phyloP scores from a whole-genome alignment of 2,113 vertebrate species.

The Porphyrio hochstetteri region DNA sequence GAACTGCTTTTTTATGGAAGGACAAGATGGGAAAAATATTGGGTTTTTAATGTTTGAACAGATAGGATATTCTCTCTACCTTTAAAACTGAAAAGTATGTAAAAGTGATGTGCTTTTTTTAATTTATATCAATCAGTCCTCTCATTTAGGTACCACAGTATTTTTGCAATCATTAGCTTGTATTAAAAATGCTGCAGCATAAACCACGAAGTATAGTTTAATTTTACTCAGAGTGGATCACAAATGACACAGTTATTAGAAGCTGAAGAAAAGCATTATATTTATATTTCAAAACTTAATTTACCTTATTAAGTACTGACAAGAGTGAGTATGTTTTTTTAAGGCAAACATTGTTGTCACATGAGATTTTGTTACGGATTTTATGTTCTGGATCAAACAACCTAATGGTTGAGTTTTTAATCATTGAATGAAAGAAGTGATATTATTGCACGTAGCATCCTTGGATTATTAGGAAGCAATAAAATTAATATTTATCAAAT shows the following conservation, averaged over 20 bases:
- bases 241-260: background rate
- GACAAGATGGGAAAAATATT: background rate
- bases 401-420: background rate
- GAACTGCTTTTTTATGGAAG: background rate
- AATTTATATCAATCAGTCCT: background rate
- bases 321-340: background rate
- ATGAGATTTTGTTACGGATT: background rate
- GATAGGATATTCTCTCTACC: background rate
- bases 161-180: background rate
- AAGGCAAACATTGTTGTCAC: background rate
- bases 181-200: background rate
- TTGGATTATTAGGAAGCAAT: background rate
- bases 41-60: background rate
- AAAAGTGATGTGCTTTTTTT: background rate
- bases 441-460: background rate
- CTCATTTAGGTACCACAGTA: background rate
- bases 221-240: background rate
- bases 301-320: background rate
- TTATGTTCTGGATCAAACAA: background rate
- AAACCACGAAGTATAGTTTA: background rate
- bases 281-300: slow-evolving; percentile 5
- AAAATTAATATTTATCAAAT: background rate
- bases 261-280: background rate
- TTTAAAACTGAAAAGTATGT: background rate
- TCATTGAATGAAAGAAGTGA: background rate